Base-by-base conservation (phyloP, 2,797 vertebrate species). In the Sebastes elongatus region DNA sequence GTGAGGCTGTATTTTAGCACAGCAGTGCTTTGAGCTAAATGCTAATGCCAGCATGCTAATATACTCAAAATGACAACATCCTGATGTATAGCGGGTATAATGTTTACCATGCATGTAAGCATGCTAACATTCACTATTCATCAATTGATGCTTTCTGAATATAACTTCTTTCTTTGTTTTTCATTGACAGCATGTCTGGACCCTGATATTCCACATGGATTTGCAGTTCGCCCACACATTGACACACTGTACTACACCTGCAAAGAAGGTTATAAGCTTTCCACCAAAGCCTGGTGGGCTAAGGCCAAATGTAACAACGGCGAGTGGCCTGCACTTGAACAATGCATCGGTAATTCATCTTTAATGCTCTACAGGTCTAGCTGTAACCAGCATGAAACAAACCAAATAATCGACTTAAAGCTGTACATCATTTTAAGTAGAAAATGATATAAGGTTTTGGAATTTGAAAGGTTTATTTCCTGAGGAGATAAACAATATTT, bases 321-420 rank as follows among this genome's bases (percentile, higher is more conserved):
- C 0, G 0, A 0, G 25, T 90, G 84, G 92, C 3, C 35, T 52
- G 18, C 1, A 60, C 10, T 64, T 7, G 1, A 52, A 5, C 0
- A 1, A 4, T 95, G 94, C 79, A 89, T 94, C 9, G 88, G 94
- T 95, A 93, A 92, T 23, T 8, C 4, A 27, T 18, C 14, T 38
- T 64, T 20, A 52, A 22, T 38, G 7, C 4, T 27, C 20, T 38
- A 16, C 22, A 33, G 1, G 2, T 67, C 13, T 53, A n/a, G 2
- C 13, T 71, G 6, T 76, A 57, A 66, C 18, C 16, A 60, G 22
- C 33, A 66, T 27, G 4, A 74, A 70, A 7, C 9, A 23, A 38
- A 38, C 4, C 42, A 38, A 7, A 28, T 7, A 13, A 32, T 32
- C 1, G 1, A 18, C n/a, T 8, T 11, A 4, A 52, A 10, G 22